Evolutionary conservation across 2,797 vertebrate species (phyloP), one percentile per base, ranked within the genome.

Genomic region (Heterohyrax brucei): DNA sequence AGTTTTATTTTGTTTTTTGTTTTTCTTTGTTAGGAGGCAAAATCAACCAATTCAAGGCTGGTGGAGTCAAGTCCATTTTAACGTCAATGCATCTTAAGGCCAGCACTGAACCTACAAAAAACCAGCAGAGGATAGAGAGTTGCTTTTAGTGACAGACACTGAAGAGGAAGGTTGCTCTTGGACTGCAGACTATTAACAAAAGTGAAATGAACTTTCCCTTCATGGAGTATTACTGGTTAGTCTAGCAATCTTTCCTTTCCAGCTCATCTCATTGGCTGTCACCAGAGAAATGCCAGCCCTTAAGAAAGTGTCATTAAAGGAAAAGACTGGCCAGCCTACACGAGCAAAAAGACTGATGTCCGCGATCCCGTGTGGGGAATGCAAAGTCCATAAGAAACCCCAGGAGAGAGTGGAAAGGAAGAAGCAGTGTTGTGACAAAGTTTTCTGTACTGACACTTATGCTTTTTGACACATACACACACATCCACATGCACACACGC

Each of bases 81-180:
- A 21, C 0, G 14, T 30, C 59, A 76, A 56, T 3, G 53, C 44
- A 16, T 10, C 66, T 72, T 7, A 56, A 64, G 56, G 59, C 28
- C 26, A 50, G 62, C 18, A 84, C 6, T 48, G 66, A 68, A 83
- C 7, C 33, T 46, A 72, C 44, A 33, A 33, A 87, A 50, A 28
- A 12, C 39, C 8, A 7, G 75, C 62, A 78, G 72, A 62, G 21
- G 19, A 18, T 7, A 10, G 21, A 44, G n/a, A 24, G 73, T n/a
- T 22, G 26, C 4, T 26, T 48, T 26, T 33, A 26, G 13, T 3
- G 6, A 19, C 5, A 28, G 0, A 16, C 44, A 10, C 68, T 1
- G 10, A 44, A 8, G 6, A 50, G n/a, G 59, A 86, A 59, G 24
- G n/a, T 2, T 5, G 13, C 28, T 66, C 95, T 53, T 4, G 6